Conservation (phyloP, 2,797 vertebrate species). For the Rhyacichthys aspro region DNA sequence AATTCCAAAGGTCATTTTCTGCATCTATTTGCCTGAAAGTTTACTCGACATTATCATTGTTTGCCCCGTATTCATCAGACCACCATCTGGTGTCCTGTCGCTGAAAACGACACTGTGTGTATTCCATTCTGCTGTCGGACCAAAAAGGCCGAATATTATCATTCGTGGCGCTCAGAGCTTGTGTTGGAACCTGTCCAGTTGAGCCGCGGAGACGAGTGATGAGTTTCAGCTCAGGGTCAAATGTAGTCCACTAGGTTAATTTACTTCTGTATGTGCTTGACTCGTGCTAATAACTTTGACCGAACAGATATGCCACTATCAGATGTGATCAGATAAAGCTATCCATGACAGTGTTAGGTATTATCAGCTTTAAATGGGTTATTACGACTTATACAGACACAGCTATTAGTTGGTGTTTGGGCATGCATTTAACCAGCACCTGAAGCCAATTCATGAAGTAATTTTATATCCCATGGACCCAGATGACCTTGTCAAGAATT, state of each 20-base stretch:
- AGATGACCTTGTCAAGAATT: no score
- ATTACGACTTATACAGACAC: background rate
- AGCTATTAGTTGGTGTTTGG: background rate
- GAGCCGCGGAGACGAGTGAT: constrained; percentile 43
- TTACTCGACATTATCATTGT: constrained; percentile 4
- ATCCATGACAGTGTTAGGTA: background rate
- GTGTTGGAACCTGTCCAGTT: constrained; percentile 45
- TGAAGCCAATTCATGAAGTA: background rate
- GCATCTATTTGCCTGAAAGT: constrained; percentile 1
- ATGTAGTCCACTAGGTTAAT: constrained; percentile 53
- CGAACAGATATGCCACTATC: constrained; percentile 18
- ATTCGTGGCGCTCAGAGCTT: constrained; percentile 38
- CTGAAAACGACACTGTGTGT: constrained; percentile 19
- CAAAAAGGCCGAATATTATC: constrained; percentile 33
- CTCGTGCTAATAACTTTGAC: constrained; percentile 20
- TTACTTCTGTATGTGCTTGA: constrained; percentile 25
- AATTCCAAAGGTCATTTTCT: background rate
- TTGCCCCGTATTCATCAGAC: constrained; percentile 11
- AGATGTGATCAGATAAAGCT: background rate
- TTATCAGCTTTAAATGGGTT: constrained; percentile 4
- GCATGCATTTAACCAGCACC: background rate
- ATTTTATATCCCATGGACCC: background rate
- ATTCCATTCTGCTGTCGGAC: constrained; percentile 22
- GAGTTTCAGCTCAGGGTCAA: constrained; percentile 48
- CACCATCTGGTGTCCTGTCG: constrained; percentile 19